Conservation (phyloP, 2,113 vertebrate genomes). For the Phocoena sinus region DNA sequence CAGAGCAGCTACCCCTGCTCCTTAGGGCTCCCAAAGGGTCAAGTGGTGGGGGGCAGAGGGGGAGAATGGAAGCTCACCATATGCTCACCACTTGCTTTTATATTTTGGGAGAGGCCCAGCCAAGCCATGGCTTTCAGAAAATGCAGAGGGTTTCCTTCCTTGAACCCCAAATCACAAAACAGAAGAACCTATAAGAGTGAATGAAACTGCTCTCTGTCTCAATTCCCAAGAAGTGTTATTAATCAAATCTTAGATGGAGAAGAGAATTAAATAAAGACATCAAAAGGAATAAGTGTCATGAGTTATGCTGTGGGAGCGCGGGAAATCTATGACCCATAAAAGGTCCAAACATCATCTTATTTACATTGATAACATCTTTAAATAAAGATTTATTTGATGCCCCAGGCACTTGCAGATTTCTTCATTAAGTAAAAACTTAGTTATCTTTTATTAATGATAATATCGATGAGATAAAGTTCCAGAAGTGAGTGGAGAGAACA, state of each 20-base stretch:
- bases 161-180: not conserved
- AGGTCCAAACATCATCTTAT: not conserved
- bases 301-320: not conserved
- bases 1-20: not conserved
- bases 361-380: not conserved
- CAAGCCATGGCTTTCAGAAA: not conserved
- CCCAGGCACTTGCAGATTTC: not conserved
- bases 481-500: not conserved
- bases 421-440: not conserved
- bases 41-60: rapidly evolving
- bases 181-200: not conserved
- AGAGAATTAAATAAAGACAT: not conserved
- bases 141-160: not conserved
- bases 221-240: not conserved
- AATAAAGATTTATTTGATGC: not conserved
- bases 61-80: rapidly evolving
- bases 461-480: not conserved
- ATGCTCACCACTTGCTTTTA: not conserved
- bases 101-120: not conserved
- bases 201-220: not conserved
- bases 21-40: not conserved
- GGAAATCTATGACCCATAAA: not conserved
- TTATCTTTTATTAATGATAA: not conserved
- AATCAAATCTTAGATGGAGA: not conserved
- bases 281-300: not conserved